Evolutionary conservation across 1,140 invertebrate genomes (phyloP), one percentile per base, ranked within the genome.

Genomic region (Lepidostoma basale): DNA sequence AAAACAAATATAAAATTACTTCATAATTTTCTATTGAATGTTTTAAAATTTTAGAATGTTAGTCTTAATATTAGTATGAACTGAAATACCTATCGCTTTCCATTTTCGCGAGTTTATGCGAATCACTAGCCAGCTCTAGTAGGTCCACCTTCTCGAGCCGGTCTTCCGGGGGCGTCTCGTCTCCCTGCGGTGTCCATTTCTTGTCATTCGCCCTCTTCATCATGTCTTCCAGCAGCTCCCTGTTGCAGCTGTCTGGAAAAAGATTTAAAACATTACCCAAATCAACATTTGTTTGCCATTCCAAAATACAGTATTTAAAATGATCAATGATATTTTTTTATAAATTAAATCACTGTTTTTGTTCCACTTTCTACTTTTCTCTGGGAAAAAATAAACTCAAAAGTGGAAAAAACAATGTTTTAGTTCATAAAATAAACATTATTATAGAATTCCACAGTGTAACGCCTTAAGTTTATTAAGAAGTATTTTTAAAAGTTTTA

Each of bases 61-160:
- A 6, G 33, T 6, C 33, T 8, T 36, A n/a, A n/a, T n/a, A n/a
- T n/a, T n/a, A n/a, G n/a, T n/a, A n/a, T 52, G 8, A 8, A 52
- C n/a, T 20, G 12, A 45, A 18, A 10, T 18, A 52, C 70, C 70
- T 72, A 22, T 72, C 70, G 23, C 63, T 62, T 4, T 69, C 64
- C 62, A 72, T 69, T 52, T 72, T 72, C 12, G 62, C 63, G 14
- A 65, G 33, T 28, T 68, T 68, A 44, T 68, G 66, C 30, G 16
- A 42, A 9, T 68, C 70, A 26, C 56, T 68, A 22, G 40, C 62
- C 26, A 66, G 14, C 6, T 66, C 33, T 30, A 22, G 8, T 12
- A 56, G 23, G 28, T 66, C 36, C 49, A 66, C 25, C n/a, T 18
- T 44, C 23, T 66, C 47, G 25, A 52, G 10, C 3, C 62, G 23